Conservation (phyloP, 1,140 invertebrate genomes). For the Platorchestia sp. region DNA sequence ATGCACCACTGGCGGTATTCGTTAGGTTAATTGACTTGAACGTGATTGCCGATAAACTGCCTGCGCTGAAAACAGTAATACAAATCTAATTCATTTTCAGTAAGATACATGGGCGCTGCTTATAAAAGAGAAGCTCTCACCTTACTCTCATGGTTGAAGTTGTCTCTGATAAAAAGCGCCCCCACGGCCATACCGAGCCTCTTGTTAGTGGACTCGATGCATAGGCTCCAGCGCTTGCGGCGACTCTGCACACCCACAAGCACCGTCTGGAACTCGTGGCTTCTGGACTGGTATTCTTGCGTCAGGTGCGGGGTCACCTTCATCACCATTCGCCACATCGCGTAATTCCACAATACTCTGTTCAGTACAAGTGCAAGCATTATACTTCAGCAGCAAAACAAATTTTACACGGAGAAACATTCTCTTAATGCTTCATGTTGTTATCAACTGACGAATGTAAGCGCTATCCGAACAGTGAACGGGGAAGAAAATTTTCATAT, state of each 20-base stretch:
- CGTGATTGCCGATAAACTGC: neutral
- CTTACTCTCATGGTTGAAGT: conserved; percentile 88
- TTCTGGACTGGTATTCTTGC: conserved; percentile 82
- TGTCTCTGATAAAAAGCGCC: conserved; percentile 84
- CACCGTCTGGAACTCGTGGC: conserved; percentile 85
- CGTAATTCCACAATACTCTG: conserved; percentile 86
- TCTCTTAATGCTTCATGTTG: neutral
- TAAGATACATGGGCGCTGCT: neutral
- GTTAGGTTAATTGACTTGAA: no score
- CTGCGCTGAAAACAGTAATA: neutral
- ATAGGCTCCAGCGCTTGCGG: conserved; percentile 83
- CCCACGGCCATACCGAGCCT: conserved; percentile 87
- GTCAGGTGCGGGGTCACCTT: conserved; percentile 86
- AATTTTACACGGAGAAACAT: neutral
- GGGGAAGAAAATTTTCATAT: neutral
- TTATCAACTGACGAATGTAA: neutral
- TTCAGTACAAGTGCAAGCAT: neutral
- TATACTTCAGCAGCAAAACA: neutral
- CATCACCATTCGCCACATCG: conserved; percentile 86
- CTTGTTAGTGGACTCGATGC: conserved; percentile 89
- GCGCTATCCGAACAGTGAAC: neutral
- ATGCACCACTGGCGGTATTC: no score
- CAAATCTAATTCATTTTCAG: neutral
- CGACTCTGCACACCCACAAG: conserved; percentile 84
- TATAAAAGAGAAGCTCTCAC: conserved; percentile 70